Conservation (phyloP, 2,888 invertebrate species). For the Xestoiulus laeticollis region DNA sequence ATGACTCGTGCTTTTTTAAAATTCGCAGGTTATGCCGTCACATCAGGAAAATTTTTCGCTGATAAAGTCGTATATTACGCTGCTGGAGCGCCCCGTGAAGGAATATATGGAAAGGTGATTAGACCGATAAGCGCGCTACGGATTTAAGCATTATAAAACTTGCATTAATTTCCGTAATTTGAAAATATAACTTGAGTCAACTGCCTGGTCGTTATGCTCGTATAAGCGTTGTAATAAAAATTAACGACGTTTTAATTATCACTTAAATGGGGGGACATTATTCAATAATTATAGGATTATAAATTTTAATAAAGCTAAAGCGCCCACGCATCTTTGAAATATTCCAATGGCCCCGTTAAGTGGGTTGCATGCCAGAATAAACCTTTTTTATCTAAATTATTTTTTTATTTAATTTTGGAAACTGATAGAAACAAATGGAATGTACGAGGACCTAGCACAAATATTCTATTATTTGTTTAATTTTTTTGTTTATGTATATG, state of each 20-base stretch:
- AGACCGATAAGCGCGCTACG: background rate
- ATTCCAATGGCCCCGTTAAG: background rate
- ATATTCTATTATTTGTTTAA: too few relatives aligned
- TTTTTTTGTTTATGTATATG: too few relatives aligned
- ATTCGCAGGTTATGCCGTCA: conserved; percentile 62
- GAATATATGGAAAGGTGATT: conserved; percentile 61
- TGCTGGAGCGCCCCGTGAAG: conserved; percentile 69
- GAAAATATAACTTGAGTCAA: background rate
- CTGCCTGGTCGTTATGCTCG: background rate
- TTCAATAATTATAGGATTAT: conserved; percentile 63
- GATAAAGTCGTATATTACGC: conserved; percentile 65
- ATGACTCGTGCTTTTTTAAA: too few relatives aligned
- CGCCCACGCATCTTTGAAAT: background rate
- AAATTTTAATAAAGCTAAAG: conserved; percentile 5
- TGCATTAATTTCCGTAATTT: background rate
- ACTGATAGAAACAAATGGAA: too few relatives aligned
- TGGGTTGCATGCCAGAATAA: too few relatives aligned
- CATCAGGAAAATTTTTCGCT: conserved; percentile 61
- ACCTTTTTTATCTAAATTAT: too few relatives aligned
- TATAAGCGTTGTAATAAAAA: background rate
- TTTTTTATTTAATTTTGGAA: too few relatives aligned
- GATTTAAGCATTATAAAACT: background rate
- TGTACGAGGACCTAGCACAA: too few relatives aligned
- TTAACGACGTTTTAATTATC: background rate
- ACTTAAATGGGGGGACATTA: conserved; percentile 59